Evolutionary conservation across 2,888 invertebrate genomes (phyloP), one percentile per base, ranked within the genome.

Genomic region (Malacosoma neustria): DNA sequence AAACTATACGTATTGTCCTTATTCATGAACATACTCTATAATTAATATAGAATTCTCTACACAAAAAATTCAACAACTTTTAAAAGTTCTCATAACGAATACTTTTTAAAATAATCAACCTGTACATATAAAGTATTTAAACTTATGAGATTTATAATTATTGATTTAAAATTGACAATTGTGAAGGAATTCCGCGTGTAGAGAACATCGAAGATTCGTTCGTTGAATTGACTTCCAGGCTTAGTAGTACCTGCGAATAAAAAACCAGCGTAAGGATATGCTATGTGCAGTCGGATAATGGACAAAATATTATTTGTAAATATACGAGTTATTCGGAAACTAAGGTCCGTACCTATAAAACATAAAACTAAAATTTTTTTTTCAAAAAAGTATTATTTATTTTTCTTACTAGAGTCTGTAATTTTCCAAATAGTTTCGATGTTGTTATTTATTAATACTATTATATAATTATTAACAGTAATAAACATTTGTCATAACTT

Each of bases 1-100:
- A 61, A 52, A 38, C 55, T 40, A 43, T 33, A 35, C 37, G 43
- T 41, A 46, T 69, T 70, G 67, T 72, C 68, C 59, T 52, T 59
- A 61, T 48, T 59, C 53, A 52, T 56, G 39, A 22, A 22, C 22
- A 5, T 22, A 22, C 22, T 9, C 22, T 22, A 22, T 6, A 4
- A 9, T 22, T 22, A 22, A 22, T 7, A 6, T 22, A 22, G 9
- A 22, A 6, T 22, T 22, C 22, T 22, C 22, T 22, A 22, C 22
- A 9, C 22, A 22, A 7, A 22, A 22, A 22, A 22, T 7, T 22
- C 22, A 22, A 22, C 22, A 2, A 9, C 2, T 22, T 22, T 22
- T 1, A 2, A 3, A 3, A 3, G 3, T 22, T 22, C 9, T 22
- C 3, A 2, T 9, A 22, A 22, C 22, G 22, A 22, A 22, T 9